These are phyloP conservation scores for Bubo bubo DNA, from an alignment of 2,113 vertebrate species.

Conservation along the genomic window DNA sequence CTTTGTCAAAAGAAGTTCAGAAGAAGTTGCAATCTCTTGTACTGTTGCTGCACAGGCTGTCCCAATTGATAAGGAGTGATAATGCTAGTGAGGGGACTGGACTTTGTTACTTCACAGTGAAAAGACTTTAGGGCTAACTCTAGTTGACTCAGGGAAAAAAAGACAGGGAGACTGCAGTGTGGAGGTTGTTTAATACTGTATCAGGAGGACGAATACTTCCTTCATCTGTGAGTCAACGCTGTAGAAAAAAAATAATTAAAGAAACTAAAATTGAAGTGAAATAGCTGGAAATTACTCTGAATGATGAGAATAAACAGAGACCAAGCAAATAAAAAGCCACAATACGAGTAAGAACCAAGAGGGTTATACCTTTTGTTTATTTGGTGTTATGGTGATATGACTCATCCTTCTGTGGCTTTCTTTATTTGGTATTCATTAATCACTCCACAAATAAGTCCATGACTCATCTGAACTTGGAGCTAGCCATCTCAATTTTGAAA, in stretches of 20 bases:
- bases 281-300: neutral
- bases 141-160: neutral
- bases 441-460: neutral
- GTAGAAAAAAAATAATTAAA: neutral
- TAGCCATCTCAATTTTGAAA: neutral
- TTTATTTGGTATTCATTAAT: conserved; percentile 22
- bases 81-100: neutral
- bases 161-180: neutral
- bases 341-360: neutral
- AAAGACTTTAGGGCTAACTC: neutral
- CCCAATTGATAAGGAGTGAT: neutral
- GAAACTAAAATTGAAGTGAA: neutral
- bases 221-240: neutral
- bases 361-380: neutral
- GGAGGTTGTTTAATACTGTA: neutral
- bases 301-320: neutral
- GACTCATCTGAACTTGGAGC: neutral
- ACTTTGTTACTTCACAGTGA: neutral
- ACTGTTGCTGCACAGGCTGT: neutral
- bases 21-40: neutral
- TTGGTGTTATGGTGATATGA: neutral
- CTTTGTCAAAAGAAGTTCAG: neutral
- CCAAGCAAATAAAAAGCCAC: neutral
- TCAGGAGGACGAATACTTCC: neutral
- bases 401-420: neutral